A percentile compares a stretch with the other conserved stretches of the same genome.
Conservation (phyloP, 1,140 invertebrate genomes). For the Nebria ingens region DNA sequence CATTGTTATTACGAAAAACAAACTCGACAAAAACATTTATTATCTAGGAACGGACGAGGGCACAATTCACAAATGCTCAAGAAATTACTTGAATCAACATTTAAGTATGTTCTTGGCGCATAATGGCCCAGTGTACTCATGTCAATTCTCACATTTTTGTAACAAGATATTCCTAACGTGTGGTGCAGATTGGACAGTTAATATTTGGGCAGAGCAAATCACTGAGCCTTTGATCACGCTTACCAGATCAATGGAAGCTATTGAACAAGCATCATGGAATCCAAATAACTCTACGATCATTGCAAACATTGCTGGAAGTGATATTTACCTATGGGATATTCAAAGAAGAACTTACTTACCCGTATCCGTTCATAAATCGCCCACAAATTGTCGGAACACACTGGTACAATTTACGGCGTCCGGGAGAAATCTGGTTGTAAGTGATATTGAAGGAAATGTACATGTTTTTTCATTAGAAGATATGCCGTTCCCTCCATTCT, state of each 20-base stretch:
- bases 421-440: constrained; percentile 54
- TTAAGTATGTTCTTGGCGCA: constrained; percentile 66
- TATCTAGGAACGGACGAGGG: constrained; percentile 77
- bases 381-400: constrained; percentile 33
- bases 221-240: constrained; percentile 53
- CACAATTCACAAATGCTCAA: constrained; percentile 64
- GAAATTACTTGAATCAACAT: constrained; percentile 48
- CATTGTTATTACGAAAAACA: constrained; percentile 53
- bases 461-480: constrained; percentile 54
- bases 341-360: constrained; percentile 52
- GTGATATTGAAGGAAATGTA: constrained; percentile 49
- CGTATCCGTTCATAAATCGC: constrained; percentile 43
- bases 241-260: constrained; percentile 40
- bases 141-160: constrained; percentile 71
- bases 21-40: constrained; percentile 52
- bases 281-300: constrained; percentile 74
- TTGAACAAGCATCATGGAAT: constrained; percentile 63
- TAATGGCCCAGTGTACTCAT: constrained; percentile 62
- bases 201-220: constrained; percentile 49
- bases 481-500: constrained; percentile 54
- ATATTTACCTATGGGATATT: constrained; percentile 63
- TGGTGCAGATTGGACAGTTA: constrained; percentile 66
- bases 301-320: constrained; percentile 58
- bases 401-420: constrained; percentile 47
- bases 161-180: constrained; percentile 65